A percentile compares a stretch with the other conserved stretches of the same genome.
Evolutionary conservation across 2,113 vertebrate genomes (phyloP).

Genomic region (Bos indicus): DNA sequence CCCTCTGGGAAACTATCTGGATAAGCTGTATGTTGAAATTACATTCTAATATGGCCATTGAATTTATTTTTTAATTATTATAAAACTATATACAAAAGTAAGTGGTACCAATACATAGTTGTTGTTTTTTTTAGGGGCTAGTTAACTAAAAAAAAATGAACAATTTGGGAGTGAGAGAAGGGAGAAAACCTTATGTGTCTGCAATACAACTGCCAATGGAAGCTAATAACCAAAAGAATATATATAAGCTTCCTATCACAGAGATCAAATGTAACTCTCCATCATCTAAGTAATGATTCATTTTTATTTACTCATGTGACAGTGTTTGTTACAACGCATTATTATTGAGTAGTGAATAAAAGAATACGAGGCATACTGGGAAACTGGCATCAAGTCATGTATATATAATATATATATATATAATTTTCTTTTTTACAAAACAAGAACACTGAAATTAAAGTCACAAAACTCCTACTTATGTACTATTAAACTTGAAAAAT

Average conservation of each 20-base stretch:
- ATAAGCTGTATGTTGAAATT: constrained; percentile 40
- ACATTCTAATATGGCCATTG: constrained; percentile 72
- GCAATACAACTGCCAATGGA: constrained; percentile 63
- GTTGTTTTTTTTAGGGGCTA: not conserved
- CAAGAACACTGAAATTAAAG: constrained; percentile 59
- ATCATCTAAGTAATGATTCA: constrained; percentile 47
- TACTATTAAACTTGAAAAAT: constrained; percentile 50
- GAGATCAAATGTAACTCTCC: constrained; percentile 50
- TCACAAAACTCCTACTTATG: constrained; percentile 47
- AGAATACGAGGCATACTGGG: constrained; percentile 51
- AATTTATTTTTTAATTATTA: constrained; percentile 52
- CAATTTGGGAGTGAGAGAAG: not conserved
- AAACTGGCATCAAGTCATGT: constrained; percentile 69
- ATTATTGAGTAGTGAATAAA: constrained; percentile 53
- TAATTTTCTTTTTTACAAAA: constrained; percentile 28
- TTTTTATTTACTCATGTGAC: constrained; percentile 56
- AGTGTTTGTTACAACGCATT: constrained; percentile 28
- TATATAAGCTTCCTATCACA: constrained; percentile 55
- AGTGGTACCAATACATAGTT: constrained; percentile 53
- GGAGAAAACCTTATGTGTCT: constrained; percentile 45
- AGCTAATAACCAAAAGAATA: constrained; percentile 55
- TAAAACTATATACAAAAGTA: constrained; percentile 72
- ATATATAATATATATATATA: not conserved
- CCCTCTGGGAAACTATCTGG: constrained; percentile 49
- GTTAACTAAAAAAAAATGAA: constrained; percentile 62